phyloP scores from a whole-genome alignment of 2,888 invertebrate species.

The Chromoteleia sp. region DNA sequence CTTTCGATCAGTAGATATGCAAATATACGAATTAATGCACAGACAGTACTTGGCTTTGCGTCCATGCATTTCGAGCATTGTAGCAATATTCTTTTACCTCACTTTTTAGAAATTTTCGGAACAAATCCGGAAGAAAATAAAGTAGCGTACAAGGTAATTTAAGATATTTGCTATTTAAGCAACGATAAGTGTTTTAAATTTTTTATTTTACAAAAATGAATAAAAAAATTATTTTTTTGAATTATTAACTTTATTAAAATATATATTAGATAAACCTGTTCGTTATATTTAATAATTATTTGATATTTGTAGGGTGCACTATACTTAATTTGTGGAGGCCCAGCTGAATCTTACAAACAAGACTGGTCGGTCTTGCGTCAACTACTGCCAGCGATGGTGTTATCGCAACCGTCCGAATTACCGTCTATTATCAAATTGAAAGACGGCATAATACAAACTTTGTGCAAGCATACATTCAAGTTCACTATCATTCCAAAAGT shows the following conservation, averaged over 20 bases:
- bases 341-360: slow-evolving; percentile 88
- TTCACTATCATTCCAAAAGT: slow-evolving; percentile 87
- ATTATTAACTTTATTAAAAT: background rate
- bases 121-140: slow-evolving; percentile 87
- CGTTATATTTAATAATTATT: background rate
- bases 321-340: slow-evolving; percentile 90
- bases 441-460: slow-evolving; percentile 86
- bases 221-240: no score
- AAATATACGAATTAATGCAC: slow-evolving; percentile 89
- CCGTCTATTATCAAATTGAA: slow-evolving; percentile 89
- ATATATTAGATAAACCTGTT: no score
- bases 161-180: no score
- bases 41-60: slow-evolving; percentile 88
- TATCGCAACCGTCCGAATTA: slow-evolving; percentile 93
- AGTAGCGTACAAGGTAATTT: slow-evolving; percentile 87
- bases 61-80: slow-evolving; percentile 89
- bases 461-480: slow-evolving; percentile 88
- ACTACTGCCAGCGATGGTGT: slow-evolving; percentile 92
- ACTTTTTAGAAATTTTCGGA: slow-evolving; percentile 87
- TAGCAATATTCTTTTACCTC: slow-evolving; percentile 88
- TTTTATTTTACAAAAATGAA: background rate
- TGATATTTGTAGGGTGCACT: slow-evolving; percentile 88
- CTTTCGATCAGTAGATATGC: slow-evolving; percentile 89
- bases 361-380: slow-evolving; percentile 90
- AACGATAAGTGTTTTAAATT: no score